These are phyloP conservation scores for Hirundichthys speculiger DNA, from an alignment of 2,113 vertebrate genomes.

Conservation along the genomic window DNA sequence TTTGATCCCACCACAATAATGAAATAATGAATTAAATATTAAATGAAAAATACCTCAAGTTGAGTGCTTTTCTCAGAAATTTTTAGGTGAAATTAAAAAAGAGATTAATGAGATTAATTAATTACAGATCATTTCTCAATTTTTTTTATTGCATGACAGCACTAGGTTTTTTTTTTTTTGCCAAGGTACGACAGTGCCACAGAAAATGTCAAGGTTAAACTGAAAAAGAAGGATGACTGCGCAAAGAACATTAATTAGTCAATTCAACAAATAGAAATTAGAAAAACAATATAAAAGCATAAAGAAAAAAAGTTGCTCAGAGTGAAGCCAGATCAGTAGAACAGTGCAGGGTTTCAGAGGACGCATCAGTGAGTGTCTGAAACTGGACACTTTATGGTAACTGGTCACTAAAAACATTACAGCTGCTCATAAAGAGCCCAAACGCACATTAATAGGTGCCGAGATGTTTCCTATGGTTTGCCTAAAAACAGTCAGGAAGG, in stretches of 20 bases:
- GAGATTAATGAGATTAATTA: too few relatives aligned
- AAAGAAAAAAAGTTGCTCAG: conserved; percentile 30
- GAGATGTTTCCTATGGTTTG: conserved; percentile 73
- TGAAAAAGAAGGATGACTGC: conserved; percentile 13
- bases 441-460: conserved; percentile 65
- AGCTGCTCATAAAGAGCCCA: conserved; percentile 68
- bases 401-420: conserved; percentile 77
- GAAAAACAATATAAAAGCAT: conserved; percentile 5
- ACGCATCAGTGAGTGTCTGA: conserved; percentile 63
- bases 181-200: conserved; percentile 12
- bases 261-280: conserved; percentile 23
- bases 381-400: conserved; percentile 71
- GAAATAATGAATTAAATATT: too few relatives aligned
- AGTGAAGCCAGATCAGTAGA: conserved; percentile 55
- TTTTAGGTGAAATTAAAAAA: too few relatives aligned
- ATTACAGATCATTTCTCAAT: too few relatives aligned
- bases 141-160: too few relatives aligned
- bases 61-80: too few relatives aligned
- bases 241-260: conserved; percentile 9
- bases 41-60: too few relatives aligned
- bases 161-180: too few relatives aligned
- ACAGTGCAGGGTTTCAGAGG: conserved; percentile 60
- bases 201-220: conserved; percentile 19
- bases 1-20: too few relatives aligned
- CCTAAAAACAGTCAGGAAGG: conserved; percentile 38